Evolutionary conservation across 2,888 invertebrate species (phyloP), one percentile per base, ranked within the genome.

Genomic region (Ectemnius continuus): DNA sequence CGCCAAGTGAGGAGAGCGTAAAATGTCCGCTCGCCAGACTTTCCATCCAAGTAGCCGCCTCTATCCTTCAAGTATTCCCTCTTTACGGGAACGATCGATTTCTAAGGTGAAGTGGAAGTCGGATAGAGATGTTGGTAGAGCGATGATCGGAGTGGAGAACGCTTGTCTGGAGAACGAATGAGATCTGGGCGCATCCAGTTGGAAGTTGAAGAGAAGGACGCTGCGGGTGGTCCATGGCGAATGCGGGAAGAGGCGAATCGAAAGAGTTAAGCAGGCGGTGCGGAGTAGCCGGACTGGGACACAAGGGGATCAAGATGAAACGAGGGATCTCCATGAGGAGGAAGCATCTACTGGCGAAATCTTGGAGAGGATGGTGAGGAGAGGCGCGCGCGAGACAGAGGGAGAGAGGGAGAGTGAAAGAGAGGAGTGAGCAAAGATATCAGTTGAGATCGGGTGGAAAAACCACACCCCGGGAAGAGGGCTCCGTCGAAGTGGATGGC

Each of bases 401-500:
- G n/a, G n/a, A n/a, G n/a, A n/a, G n/a, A n/a, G n/a, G n/a, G n/a
- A n/a, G n/a, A n/a, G n/a, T n/a, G n/a, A n/a, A n/a, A 2, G 4
- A 14, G 47, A 47, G 47, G 47, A 14, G 47, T 4, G 47, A 11
- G 14, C 16, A 4, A 52, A 16, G 36, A 36, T 36, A 36, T 36
- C 36, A 11, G 8, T 6, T 11, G 36, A 52, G 52, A 14, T 16
- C 85, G 81, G 84, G 84, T 84, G 83, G 80, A 71, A 67, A 82
- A 87, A 87, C 87, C 88, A 88, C 88, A 85, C 89, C 88, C 88
- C 81, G 73, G 62, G 20, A 70, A 67, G 70, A 67, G 79, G 78
- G 73, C 73, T 73, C 79, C 76, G 86, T 79, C 82, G 83, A 82
- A 81, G 69, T 77, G 81, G 20, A 56, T 47, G 47, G 61, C 45